These are phyloP conservation scores for Eilema griseolum DNA, from an alignment of 2,888 invertebrate species.

Conservation along the genomic window DNA sequence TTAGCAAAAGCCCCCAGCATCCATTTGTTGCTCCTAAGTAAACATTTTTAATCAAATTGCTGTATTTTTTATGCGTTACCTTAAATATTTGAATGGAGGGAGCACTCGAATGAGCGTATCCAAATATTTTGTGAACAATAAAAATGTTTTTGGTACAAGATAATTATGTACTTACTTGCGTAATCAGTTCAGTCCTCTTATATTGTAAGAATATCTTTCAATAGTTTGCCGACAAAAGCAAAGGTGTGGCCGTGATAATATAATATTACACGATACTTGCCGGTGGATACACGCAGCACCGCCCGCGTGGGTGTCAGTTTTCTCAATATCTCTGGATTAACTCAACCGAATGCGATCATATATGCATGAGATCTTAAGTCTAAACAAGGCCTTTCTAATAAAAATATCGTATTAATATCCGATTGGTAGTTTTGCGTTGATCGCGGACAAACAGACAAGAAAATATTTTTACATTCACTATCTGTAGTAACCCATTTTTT, in stretches of 20 bases:
- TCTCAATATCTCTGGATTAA: too few species aligned
- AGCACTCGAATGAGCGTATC: slow-evolving; percentile 32
- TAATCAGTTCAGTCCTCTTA: background rate
- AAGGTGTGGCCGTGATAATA: background rate
- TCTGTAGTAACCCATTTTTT: too few species aligned
- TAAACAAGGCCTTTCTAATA: too few species aligned
- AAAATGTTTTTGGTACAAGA: slow-evolving; percentile 37
- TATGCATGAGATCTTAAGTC: too few species aligned
- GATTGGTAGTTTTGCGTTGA: too few species aligned
- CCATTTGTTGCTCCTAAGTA: slow-evolving; percentile 63
- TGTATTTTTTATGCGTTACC: slow-evolving; percentile 44
- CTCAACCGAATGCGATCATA: too few species aligned
- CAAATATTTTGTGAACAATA: slow-evolving; percentile 37
- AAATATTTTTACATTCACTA: too few species aligned
- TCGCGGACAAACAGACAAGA: too few species aligned
- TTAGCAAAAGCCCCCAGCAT: slow-evolving; percentile 44
- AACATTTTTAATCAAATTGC: slow-evolving; percentile 69
- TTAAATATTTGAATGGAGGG: slow-evolving; percentile 48
- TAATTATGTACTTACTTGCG: slow-evolving; percentile 9
- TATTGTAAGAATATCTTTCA: background rate
- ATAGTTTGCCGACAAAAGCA: background rate
- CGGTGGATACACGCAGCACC: too few species aligned
- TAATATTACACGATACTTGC: too few species aligned
- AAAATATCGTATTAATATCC: too few species aligned
- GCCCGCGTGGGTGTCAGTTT: too few species aligned